Conservation (phyloP, 1,140 invertebrate species). For the Protaetia brevitarsis region DNA sequence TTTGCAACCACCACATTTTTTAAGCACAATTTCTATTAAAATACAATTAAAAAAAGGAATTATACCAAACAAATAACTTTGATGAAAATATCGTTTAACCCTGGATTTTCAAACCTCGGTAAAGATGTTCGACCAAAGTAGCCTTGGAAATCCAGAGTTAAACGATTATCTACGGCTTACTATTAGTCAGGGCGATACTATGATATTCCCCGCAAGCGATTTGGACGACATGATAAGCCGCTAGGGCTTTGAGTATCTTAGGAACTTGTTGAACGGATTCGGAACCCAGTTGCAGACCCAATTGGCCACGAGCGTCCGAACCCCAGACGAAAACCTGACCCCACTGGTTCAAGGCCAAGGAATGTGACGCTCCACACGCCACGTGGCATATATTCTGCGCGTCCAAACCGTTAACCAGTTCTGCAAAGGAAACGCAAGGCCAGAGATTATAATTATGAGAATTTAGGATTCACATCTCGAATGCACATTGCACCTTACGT, state of each 20-base stretch:
- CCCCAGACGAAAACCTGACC: constrained; percentile 90
- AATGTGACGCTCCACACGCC: constrained; percentile 76
- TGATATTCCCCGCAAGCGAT: constrained; percentile 82
- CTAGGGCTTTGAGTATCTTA: constrained; percentile 69
- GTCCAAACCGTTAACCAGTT: constrained; percentile 65
- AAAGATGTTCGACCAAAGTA: too few relatives aligned
- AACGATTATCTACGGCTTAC: constrained; percentile 68
- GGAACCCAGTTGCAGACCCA: constrained; percentile 60
- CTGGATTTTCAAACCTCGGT: too few relatives aligned
- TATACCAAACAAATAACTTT: too few relatives aligned
- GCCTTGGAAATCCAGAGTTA: too few relatives aligned
- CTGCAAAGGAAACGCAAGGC: constrained; percentile 51
- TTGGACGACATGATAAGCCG: constrained; percentile 75
- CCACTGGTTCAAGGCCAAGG: constrained; percentile 82
- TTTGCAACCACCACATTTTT: too few relatives aligned
- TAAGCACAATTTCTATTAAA: too few relatives aligned
- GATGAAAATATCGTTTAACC: too few relatives aligned
- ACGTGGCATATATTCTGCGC: constrained; percentile 68
- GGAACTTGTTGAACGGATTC: constrained; percentile 56
- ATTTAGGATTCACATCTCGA: too few relatives aligned
- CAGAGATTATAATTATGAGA: too few relatives aligned
- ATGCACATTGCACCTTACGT: too few relatives aligned
- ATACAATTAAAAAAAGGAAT: too few relatives aligned
- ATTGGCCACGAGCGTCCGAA: constrained; percentile 75
- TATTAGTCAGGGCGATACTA: constrained; percentile 79